These are phyloP conservation scores for Holcopasites calliopsidis DNA, from an alignment of 1,140 invertebrate species.

Conservation along the genomic window DNA sequence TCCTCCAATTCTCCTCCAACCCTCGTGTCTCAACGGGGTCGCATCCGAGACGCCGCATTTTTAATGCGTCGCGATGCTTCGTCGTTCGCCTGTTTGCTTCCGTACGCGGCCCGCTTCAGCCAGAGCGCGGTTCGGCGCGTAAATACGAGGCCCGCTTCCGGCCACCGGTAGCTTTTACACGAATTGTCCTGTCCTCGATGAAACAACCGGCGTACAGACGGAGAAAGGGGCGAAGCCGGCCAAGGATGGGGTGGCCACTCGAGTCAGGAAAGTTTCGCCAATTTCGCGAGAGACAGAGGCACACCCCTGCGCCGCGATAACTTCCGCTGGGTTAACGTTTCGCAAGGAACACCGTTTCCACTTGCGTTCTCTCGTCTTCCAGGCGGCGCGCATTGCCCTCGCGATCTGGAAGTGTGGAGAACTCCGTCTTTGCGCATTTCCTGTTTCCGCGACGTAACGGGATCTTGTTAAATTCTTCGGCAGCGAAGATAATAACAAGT, in stretches of 20 bases:
- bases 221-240: no score
- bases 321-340: conserved; percentile 4
- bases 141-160: conserved; percentile 48
- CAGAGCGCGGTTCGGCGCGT: conserved; percentile 41
- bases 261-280: conserved; percentile 6
- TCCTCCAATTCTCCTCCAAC: no score
- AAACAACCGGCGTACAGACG: neutral
- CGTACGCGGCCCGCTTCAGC: conserved; percentile 28
- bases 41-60: conserved; percentile 15
- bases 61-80: conserved; percentile 52
- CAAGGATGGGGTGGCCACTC: no score
- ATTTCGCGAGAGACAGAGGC: conserved; percentile 6
- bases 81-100: conserved; percentile 42
- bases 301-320: neutral
- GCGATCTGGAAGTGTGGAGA: neutral
- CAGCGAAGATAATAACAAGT: no score
- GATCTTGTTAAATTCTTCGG: no score
- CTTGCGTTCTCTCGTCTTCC: neutral
- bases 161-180: conserved; percentile 3
- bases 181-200: conserved; percentile 33
- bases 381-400: neutral
- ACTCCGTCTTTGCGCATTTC: neutral
- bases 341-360: neutral
- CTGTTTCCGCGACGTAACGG: no score
- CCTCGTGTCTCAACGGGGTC: accelerated